phyloP scores from a whole-genome alignment of 1,140 invertebrate genomes.

The Drosophila murphyi region DNA sequence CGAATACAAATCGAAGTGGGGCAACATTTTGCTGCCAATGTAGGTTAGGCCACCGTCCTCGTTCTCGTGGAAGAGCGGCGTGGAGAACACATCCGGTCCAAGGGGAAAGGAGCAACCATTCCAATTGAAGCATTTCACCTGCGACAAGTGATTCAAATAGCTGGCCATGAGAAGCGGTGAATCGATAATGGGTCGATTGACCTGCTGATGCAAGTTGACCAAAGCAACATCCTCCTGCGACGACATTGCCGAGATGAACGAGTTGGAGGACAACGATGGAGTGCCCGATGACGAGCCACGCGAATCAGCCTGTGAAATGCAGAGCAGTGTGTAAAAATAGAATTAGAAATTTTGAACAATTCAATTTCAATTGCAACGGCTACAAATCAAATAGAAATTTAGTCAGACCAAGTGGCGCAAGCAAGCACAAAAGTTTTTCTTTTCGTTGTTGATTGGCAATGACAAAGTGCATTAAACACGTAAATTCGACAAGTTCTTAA shows the following conservation, averaged over 20 bases:
- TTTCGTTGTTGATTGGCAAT: background rate
- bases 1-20: constrained; percentile 82
- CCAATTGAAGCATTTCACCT: constrained; percentile 91
- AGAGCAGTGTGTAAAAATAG: constrained; percentile 9
- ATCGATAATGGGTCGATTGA: constrained; percentile 96
- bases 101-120: constrained; percentile 88
- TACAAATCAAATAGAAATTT: constrained; percentile 38
- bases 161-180: constrained; percentile 97
- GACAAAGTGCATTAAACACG: constrained; percentile 22
- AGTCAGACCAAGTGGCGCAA: constrained; percentile 32
- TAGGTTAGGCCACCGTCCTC: constrained; percentile 91
- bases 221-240: constrained; percentile 97
- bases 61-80: constrained; percentile 90
- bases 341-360: background rate
- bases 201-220: constrained; percentile 97
- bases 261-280: constrained; percentile 91
- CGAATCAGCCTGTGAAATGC: constrained; percentile 74
- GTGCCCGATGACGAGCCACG: constrained; percentile 80
- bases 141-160: constrained; percentile 96
- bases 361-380: background rate
- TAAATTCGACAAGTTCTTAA: constrained; percentile 14
- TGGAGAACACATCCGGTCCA: constrained; percentile 90
- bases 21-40: constrained; percentile 86
- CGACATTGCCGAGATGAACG: constrained; percentile 96
- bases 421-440: background rate